Evolutionary conservation across 37 sponge, comb jelly and placozoan genomes (phyloP).

Genomic region (Eunapius fragilis): DNA sequence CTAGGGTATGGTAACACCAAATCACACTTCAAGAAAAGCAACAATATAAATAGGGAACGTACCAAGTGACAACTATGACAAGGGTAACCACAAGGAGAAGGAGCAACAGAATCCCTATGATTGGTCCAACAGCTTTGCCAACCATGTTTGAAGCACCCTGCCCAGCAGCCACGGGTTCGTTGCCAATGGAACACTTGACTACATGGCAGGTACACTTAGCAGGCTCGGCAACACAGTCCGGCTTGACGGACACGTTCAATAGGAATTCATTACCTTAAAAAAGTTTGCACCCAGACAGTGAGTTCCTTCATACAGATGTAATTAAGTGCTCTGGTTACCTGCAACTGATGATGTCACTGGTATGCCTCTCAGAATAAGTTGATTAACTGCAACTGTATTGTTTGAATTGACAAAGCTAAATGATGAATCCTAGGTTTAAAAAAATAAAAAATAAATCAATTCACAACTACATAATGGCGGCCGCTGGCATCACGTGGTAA

Average conservation of each 20-base stretch:
- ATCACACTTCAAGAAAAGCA: too few species aligned
- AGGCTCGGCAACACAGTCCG: constrained; percentile 36
- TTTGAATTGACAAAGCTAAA: constrained; percentile 22
- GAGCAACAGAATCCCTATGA: neutral
- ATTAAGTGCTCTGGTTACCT: too few species aligned
- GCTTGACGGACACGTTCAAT: constrained; percentile 21
- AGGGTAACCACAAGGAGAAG: neutral
- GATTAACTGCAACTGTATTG: constrained; percentile 23
- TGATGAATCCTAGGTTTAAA: neutral
- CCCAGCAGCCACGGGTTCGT: neutral
- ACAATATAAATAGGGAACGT: too few species aligned
- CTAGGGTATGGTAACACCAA: too few species aligned
- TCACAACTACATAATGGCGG: too few species aligned
- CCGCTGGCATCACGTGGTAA: too few species aligned
- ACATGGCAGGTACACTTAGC: constrained; percentile 38
- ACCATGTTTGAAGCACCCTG: neutral
- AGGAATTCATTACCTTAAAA: constrained; percentile 2
- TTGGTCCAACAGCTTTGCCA: neutral
- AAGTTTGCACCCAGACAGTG: too few species aligned
- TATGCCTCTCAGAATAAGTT: constrained; percentile 18
- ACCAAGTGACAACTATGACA: neutral
- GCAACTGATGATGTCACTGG: neutral
- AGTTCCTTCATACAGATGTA: too few species aligned
- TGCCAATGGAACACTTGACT: neutral
- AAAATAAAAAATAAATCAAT: too few species aligned